These are phyloP conservation scores for Yponomeuta sedellus DNA, from an alignment of 2,888 invertebrate species.

Conservation along the genomic window DNA sequence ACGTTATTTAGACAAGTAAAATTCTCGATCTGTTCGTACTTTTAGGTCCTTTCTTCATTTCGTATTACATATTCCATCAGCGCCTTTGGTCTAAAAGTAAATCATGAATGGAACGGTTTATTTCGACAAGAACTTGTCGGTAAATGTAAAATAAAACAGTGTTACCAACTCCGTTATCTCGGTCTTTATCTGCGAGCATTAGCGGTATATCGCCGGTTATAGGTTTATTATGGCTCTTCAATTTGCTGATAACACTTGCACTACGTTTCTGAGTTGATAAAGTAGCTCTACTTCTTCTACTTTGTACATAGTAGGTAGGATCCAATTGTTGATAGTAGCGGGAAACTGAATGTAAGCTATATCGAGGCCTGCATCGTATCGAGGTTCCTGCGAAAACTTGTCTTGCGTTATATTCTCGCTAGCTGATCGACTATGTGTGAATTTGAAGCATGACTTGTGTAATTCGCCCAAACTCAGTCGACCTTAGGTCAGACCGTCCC, in stretches of 20 bases:
- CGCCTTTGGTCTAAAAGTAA: background rate
- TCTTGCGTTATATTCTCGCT: constrained; percentile 14
- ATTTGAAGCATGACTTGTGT: background rate
- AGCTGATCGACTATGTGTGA: background rate
- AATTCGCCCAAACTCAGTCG: background rate
- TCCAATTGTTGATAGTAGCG: constrained; percentile 1
- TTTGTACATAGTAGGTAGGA: background rate
- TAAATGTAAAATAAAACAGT: background rate
- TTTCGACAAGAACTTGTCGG: background rate
- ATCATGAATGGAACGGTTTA: background rate
- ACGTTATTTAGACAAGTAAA: too few species aligned
- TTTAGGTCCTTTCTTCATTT: background rate
- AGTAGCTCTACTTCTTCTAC: background rate
- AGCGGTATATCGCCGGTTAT: constrained; percentile 7
- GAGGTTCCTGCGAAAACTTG: background rate
- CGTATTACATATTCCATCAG: background rate
- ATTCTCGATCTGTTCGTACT: background rate
- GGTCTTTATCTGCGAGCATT: background rate
- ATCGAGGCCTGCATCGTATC: background rate
- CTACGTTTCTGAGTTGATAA: background rate
- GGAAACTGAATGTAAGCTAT: background rate
- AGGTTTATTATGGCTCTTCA: constrained; percentile 6
- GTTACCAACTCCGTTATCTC: background rate
- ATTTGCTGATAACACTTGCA: constrained; percentile 12
- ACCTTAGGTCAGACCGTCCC: background rate